A percentile compares a stretch with the other conserved stretches of the same genome.
These are phyloP conservation scores for Liopterus haemorrhoidalis DNA, from an alignment of 2,888 invertebrate genomes.

Conservation along the genomic window DNA sequence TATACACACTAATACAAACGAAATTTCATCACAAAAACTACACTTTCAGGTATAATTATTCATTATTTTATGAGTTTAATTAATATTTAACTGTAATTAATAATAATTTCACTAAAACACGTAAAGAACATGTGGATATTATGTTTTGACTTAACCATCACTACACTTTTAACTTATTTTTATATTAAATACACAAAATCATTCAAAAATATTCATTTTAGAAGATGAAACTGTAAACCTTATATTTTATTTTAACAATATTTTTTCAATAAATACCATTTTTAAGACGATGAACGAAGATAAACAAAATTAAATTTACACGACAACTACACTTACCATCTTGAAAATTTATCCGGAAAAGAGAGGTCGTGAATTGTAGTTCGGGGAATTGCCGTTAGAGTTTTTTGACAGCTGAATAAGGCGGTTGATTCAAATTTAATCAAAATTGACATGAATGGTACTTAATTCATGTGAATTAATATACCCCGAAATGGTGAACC, in stretches of 20 bases:
- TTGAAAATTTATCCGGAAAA: constrained; percentile 34
- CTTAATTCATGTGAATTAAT: too few species aligned
- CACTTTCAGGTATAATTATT: neutral
- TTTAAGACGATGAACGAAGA: constrained; percentile 17
- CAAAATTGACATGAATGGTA: too few species aligned
- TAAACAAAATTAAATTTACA: constrained; percentile 24
- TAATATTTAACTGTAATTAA: constrained; percentile 1
- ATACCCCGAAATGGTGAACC: too few species aligned
- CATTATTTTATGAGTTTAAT: neutral
- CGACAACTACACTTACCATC: constrained; percentile 35
- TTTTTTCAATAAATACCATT: constrained; percentile 19
- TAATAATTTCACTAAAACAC: constrained; percentile 26
- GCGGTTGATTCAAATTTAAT: too few species aligned
- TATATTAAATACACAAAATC: constrained; percentile 3
- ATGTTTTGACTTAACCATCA: neutral
- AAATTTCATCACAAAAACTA: neutral
- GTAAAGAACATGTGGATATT: too few species aligned
- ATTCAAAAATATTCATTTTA: constrained; percentile 11
- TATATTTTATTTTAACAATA: neutral
- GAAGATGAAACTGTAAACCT: neutral
- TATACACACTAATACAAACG: neutral
- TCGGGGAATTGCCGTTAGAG: constrained; percentile 1
- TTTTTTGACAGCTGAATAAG: too few species aligned
- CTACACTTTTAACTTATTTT: neutral
- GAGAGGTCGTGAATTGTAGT: constrained; percentile 21